Conservation (phyloP, 2,113 vertebrate species). For the Protomyctophum bolini region DNA sequence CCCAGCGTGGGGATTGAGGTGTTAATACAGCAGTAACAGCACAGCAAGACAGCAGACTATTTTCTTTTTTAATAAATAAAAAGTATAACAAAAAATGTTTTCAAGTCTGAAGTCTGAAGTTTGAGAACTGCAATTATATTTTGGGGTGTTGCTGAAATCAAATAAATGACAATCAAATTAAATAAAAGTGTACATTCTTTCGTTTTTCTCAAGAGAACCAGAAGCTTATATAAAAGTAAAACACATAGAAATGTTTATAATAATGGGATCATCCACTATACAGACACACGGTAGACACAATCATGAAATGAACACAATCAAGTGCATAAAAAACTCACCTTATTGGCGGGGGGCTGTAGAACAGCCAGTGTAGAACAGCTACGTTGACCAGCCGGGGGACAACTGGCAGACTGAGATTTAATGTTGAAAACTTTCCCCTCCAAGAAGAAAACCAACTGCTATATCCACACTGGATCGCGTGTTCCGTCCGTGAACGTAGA, state of each 20-base stretch:
- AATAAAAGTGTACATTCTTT: too few species aligned
- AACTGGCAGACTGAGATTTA: constrained; percentile 40
- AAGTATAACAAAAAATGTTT: neutral
- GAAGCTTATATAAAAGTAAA: too few species aligned
- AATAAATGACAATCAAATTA: neutral
- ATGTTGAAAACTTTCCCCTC: constrained; percentile 29
- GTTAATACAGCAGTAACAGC: neutral
- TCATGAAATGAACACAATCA: constrained; percentile 12
- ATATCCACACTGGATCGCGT: constrained; percentile 28
- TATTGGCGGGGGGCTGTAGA: constrained; percentile 40
- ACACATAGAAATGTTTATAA: too few species aligned
- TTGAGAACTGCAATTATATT: neutral
- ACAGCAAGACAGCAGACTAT: neutral
- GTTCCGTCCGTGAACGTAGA: neutral
- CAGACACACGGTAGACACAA: neutral
- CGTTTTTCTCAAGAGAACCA: too few species aligned
- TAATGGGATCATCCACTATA: too few species aligned
- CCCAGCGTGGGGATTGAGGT: constrained; percentile 12
- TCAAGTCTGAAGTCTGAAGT: neutral
- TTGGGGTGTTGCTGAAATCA: neutral
- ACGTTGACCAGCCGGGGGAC: constrained; percentile 9
- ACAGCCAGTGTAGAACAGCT: constrained; percentile 38
- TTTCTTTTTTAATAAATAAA: neutral
- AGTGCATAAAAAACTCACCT: constrained; percentile 56
- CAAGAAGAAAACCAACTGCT: constrained; percentile 7